Conservation (phyloP, 2,888 invertebrate genomes). For the Lepas anatifera region DNA sequence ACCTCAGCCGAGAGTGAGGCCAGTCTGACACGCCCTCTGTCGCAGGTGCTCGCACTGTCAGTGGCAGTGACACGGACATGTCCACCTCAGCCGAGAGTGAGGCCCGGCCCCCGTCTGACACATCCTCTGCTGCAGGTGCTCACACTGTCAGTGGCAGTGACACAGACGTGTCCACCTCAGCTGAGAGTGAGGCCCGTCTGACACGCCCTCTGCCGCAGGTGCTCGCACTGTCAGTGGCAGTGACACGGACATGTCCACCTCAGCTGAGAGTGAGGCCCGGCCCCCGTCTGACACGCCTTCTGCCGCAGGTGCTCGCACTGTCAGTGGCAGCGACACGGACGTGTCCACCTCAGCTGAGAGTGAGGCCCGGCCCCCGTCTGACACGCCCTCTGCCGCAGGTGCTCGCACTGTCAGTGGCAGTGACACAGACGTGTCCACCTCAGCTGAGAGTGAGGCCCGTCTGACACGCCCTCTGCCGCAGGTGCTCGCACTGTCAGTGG, state of each 20-base stretch:
- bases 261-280: no score
- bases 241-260: slow-evolving; percentile 80
- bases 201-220: not conserved
- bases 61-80: slow-evolving; percentile 79
- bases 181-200: no score
- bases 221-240: slow-evolving; percentile 51
- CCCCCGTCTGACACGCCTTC: no score
- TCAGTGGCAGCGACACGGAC: slow-evolving; percentile 80
- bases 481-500: slow-evolving; percentile 45
- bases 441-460: no score
- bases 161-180: slow-evolving; percentile 79
- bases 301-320: not conserved
- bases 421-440: slow-evolving; percentile 80
- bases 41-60: slow-evolving; percentile 34
- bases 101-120: no score
- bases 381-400: not conserved
- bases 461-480: not conserved
- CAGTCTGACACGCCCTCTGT: no score
- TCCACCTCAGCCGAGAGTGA: slow-evolving; percentile 83
- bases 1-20: slow-evolving; percentile 84
- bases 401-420: slow-evolving; percentile 51
- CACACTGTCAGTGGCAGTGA: slow-evolving; percentile 60
- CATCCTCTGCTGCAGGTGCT: not conserved
- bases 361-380: no score
- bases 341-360: slow-evolving; percentile 81